Percentiles rank a stretch among this genome's conserved stretches.
Evolutionary conservation across 2,113 vertebrate genomes (phyloP).

Genomic region (Morone saxatilis): DNA sequence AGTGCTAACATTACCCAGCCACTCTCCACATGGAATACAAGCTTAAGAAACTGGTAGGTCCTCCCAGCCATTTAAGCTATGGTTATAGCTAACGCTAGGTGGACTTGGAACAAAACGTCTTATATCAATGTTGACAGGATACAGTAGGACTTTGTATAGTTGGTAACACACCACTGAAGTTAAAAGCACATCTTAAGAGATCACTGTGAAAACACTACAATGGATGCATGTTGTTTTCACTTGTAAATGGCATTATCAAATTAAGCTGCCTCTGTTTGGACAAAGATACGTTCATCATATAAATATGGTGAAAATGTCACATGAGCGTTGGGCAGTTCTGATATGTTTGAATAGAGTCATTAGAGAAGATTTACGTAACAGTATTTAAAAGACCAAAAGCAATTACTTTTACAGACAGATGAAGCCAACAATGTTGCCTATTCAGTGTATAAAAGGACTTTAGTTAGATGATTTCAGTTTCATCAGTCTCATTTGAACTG

Average conservation of each 20-base stretch:
- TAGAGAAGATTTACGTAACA: background rate
- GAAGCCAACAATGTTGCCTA: background rate
- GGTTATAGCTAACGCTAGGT: too few species aligned
- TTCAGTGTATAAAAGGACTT: background rate
- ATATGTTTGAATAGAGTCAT: background rate
- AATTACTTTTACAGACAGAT: background rate
- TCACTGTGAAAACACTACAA: background rate
- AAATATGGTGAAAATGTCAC: background rate
- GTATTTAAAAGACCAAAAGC: background rate
- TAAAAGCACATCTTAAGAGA: background rate
- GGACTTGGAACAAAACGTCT: too few species aligned
- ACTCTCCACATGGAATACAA: background rate
- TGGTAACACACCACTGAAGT: background rate
- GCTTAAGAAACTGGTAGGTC: background rate
- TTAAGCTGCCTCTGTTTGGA: background rate
- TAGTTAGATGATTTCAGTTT: slow-evolving; percentile 2
- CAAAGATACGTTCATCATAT: background rate
- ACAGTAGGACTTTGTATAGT: too few species aligned
- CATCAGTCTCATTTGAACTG: slow-evolving; percentile 3
- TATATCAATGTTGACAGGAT: too few species aligned
- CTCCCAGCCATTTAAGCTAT: too few species aligned
- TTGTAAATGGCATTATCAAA: background rate
- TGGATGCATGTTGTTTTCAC: background rate
- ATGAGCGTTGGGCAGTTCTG: background rate
- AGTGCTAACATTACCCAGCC: background rate